These are phyloP conservation scores for Lophotis ruficrista DNA, from an alignment of 2,113 vertebrate genomes.

Conservation along the genomic window DNA sequence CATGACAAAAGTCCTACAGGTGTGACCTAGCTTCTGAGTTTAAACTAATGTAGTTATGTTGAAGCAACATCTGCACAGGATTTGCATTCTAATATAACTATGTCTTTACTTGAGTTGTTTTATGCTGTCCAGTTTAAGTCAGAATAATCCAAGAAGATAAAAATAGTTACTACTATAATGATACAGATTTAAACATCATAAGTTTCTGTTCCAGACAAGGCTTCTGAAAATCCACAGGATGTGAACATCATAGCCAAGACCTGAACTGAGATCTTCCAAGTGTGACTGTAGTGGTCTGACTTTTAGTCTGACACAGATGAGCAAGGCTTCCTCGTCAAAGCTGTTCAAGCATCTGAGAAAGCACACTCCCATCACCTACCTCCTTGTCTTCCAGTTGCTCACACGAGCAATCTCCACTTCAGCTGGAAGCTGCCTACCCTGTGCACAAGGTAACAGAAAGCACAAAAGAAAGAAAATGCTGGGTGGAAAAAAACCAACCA, in stretches of 20 bases:
- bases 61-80: neutral
- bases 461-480: neutral
- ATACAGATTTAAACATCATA: neutral
- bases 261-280: neutral
- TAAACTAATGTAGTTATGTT: neutral
- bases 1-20: neutral
- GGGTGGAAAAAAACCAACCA: neutral
- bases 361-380: neutral
- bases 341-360: neutral
- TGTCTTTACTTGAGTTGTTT: neutral
- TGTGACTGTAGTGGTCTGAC: accelerated
- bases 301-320: neutral
- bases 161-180: neutral
- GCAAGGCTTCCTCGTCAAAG: neutral
- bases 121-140: neutral
- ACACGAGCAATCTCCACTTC: neutral
- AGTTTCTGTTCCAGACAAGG: neutral
- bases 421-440: neutral
- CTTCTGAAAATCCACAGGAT: neutral
- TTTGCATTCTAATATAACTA: neutral
- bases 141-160: neutral
- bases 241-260: neutral
- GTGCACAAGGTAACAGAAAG: neutral
- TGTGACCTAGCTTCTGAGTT: neutral
- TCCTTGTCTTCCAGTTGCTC: neutral